Evolutionary conservation across 2,113 vertebrate genomes (phyloP).

Genomic region (Agapornis roseicollis): DNA sequence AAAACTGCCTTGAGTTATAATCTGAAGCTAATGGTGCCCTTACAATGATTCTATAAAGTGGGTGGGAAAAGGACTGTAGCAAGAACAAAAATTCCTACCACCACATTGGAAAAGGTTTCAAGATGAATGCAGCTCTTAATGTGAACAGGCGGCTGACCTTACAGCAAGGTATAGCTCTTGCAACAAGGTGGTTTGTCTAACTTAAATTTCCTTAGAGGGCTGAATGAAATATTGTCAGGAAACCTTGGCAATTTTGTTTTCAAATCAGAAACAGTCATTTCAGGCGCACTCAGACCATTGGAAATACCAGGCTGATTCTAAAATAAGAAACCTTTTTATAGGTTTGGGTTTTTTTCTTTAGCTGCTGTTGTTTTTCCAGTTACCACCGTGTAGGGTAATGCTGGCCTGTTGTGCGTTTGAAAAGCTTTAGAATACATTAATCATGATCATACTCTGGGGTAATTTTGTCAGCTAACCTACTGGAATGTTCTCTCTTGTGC

Average conservation of each 20-base stretch:
- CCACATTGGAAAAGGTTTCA: not conserved
- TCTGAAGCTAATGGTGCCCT: conserved; percentile 10
- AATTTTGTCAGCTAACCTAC: not conserved
- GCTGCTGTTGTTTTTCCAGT: not conserved
- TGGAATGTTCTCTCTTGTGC: not conserved
- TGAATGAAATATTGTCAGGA: not conserved
- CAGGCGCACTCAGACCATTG: accelerated
- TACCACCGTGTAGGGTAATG: not conserved
- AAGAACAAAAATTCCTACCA: not conserved
- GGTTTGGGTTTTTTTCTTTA: not conserved
- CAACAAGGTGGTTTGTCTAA: conserved; percentile 34
- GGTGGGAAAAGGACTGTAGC: not conserved
- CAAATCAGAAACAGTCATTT: conserved; percentile 27
- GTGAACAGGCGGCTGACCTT: conserved; percentile 48
- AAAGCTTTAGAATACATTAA: not conserved
- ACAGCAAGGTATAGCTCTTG: conserved; percentile 13
- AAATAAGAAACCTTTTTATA: not conserved
- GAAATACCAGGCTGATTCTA: not conserved
- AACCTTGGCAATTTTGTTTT: conserved; percentile 9
- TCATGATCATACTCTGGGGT: not conserved
- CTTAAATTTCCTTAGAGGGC: not conserved
- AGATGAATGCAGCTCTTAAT: conserved; percentile 47
- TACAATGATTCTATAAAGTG: not conserved
- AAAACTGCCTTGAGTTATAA: conserved; percentile 16
- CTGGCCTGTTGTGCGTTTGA: not conserved